Conservation (phyloP, 2,888 invertebrate species). For the Acanthacorydalis orientalis region DNA sequence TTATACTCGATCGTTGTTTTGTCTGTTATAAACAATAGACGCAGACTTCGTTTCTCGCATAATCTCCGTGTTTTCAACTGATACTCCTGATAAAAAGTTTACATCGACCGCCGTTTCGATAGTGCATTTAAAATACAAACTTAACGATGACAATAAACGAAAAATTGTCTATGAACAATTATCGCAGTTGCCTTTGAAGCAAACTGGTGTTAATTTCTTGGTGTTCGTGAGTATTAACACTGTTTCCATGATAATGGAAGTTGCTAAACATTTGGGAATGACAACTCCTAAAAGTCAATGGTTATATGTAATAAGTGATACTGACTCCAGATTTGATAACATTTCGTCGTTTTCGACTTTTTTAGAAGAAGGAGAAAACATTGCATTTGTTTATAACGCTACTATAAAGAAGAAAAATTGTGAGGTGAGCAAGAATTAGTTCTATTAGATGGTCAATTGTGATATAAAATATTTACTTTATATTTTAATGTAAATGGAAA, state of each 20-base stretch:
- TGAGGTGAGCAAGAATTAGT: slow-evolving; percentile 25
- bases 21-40: slow-evolving; percentile 21
- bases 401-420: slow-evolving; percentile 35
- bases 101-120: slow-evolving; percentile 19
- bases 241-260: slow-evolving; percentile 47
- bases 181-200: slow-evolving; percentile 18
- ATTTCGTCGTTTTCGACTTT: slow-evolving; percentile 36
- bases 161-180: slow-evolving; percentile 18
- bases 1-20: no score
- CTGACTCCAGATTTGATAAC: slow-evolving; percentile 30
- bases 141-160: slow-evolving; percentile 14
- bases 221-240: slow-evolving; percentile 43
- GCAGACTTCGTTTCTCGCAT: slow-evolving; percentile 49
- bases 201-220: slow-evolving; percentile 31
- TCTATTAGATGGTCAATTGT: no score
- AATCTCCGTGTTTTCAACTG: slow-evolving; percentile 22
- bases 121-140: slow-evolving; percentile 16
- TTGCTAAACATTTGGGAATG: slow-evolving; percentile 46
- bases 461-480: no score
- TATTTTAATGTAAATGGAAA: no score
- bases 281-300: slow-evolving; percentile 60
- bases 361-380: slow-evolving; percentile 60
- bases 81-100: slow-evolving; percentile 12
- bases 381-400: slow-evolving; percentile 59
- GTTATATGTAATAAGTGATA: slow-evolving; percentile 61